Evolutionary conservation across 2,888 invertebrate genomes (phyloP).

Genomic region (Drosophila demipolita): DNA sequence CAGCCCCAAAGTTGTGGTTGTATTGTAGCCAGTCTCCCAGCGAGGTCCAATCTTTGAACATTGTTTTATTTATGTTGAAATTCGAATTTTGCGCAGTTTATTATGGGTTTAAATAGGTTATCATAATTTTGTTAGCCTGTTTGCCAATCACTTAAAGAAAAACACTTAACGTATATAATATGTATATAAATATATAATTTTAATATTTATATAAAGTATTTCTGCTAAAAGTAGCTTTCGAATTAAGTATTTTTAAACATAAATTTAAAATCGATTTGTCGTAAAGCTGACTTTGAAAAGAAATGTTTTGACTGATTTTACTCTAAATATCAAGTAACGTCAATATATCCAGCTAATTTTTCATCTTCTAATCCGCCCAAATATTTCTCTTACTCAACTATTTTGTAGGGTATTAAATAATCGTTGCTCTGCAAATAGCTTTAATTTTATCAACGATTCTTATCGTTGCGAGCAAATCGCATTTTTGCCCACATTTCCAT

Average conservation of each 20-base stretch:
- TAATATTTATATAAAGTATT: neutral
- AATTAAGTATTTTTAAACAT: neutral
- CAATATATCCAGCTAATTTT: too few relatives aligned
- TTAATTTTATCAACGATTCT: slow-evolving; percentile 26
- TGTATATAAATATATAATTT: too few relatives aligned
- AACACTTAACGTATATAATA: neutral
- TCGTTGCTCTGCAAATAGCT: neutral
- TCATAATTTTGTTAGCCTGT: neutral
- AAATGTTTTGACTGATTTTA: too few relatives aligned
- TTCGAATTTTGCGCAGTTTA: slow-evolving; percentile 21
- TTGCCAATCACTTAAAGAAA: too few relatives aligned
- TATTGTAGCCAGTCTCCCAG: slow-evolving; percentile 3
- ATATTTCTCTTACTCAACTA: neutral
- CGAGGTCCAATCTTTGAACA: slow-evolving; percentile 10
- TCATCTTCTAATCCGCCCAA: too few relatives aligned
- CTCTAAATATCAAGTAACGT: too few relatives aligned
- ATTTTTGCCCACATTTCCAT: slow-evolving; percentile 18
- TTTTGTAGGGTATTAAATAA: neutral
- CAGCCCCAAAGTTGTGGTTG: slow-evolving; percentile 7
- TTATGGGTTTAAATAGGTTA: neutral
- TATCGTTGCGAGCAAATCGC: slow-evolving; percentile 53
- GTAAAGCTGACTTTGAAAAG: neutral
- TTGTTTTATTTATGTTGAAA: slow-evolving; percentile 55
- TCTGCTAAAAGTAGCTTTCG: too few relatives aligned
- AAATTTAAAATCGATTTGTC: neutral